Evolutionary conservation across 2,113 vertebrate genomes (phyloP), one percentile per base, ranked within the genome.

Genomic region (Apeltes quadracus): DNA sequence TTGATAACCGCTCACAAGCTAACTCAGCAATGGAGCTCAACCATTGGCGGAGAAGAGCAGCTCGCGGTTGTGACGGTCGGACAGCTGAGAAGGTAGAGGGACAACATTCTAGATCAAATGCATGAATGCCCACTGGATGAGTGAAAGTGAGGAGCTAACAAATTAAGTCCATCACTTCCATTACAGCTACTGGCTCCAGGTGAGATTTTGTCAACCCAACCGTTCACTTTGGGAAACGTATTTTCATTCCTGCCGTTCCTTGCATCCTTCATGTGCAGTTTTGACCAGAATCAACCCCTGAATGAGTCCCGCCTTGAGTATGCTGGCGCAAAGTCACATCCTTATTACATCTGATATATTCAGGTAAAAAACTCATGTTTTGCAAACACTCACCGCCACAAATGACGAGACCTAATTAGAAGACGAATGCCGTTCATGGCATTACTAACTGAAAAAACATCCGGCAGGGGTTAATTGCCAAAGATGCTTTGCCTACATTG

Each of bases 11-110:
- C 7, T 46, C 41, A 68, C 5, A 48, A 12, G 9, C 29, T 29
- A 53, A 57, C 12, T 44, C n/a, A 56, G 48, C 53, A 29, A 12
- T 12, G 16, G 29, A 25, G 48, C 3, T 5, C 1, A 62, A 5
- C 54, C 62, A 23, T 50, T 34, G 4, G n/a, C 15, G 3, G 13
- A 72, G 64, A 23, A 48, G 20, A 77, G 71, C 61, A 63, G 15
- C 29, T 61, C 32, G 59, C 20, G 7, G 11, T 18, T 22, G 29
- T 27, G 48, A 53, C 2, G 6, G 27, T 73, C 44, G 15, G 5
- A 23, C 23, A 75, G 43, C 54, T n/a, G 22, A 62, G 48, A 68
- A n/a, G 56, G 76, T 55, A 13, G 68, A 55, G 74, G 61, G 29
- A 73, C 38, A 11, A 74, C 71, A 39, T 50, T 29, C 23, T 38